A percentile compares a stretch with the other conserved stretches of the same genome.
These are phyloP conservation scores for Drosophila gunungcola DNA, from an alignment of 1,140 invertebrate species.

Conservation along the genomic window DNA sequence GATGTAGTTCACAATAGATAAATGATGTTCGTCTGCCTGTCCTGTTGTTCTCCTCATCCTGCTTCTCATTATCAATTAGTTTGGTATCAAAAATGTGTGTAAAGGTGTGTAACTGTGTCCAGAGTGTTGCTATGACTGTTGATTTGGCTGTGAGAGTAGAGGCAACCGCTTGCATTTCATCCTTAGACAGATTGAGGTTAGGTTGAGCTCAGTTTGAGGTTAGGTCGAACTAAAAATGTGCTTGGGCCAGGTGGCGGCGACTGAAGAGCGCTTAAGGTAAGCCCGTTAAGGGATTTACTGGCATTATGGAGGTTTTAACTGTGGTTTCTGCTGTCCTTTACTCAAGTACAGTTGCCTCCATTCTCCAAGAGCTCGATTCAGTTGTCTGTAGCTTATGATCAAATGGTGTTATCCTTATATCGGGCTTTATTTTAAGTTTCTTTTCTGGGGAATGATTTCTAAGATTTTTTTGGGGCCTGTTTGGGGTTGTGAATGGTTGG, in stretches of 20 bases:
- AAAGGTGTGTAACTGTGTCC: constrained; percentile 38
- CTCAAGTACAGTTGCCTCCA: constrained; percentile 24
- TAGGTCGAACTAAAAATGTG: constrained; percentile 33
- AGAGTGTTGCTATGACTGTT: constrained; percentile 29
- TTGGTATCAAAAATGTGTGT: constrained; percentile 63
- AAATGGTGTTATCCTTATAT: constrained; percentile 49
- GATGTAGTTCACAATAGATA: constrained; percentile 70
- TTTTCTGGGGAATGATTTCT: constrained; percentile 18
- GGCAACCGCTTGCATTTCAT: constrained; percentile 47
- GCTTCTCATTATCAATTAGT: constrained; percentile 37
- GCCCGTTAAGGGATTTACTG: neutral
- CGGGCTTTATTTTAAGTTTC: constrained; percentile 44
- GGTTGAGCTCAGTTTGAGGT: constrained; percentile 28
- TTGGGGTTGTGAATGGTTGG: constrained; percentile 15
- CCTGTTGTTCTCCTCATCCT: neutral
- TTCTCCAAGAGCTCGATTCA: constrained; percentile 30
- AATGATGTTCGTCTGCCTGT: constrained; percentile 24
- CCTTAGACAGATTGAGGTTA: constrained; percentile 67
- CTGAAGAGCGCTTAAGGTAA: constrained; percentile 13
- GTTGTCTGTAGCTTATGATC: constrained; percentile 54
- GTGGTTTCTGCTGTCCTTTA: neutral
- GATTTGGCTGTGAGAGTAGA: constrained; percentile 45
- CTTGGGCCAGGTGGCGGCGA: constrained; percentile 20
- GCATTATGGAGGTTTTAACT: neutral
- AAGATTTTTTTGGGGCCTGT: constrained; percentile 3